Evolutionary conservation across 37 sponge, comb jelly and placozoan genomes (phyloP), one percentile per base, ranked within the genome.

Genomic region (Ephydatia muelleri): DNA sequence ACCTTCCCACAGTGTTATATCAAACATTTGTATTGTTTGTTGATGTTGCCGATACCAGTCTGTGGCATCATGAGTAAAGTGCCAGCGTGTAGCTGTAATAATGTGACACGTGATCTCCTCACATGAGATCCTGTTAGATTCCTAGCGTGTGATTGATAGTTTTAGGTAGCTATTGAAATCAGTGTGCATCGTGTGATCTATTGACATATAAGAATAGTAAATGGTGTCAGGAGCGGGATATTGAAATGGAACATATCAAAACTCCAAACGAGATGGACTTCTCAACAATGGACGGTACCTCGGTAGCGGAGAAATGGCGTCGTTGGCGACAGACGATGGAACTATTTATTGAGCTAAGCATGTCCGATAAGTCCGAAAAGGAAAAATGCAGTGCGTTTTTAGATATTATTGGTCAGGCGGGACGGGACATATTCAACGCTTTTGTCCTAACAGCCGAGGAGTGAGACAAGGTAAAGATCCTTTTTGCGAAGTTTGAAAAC

Each of bases 331-430:
- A 73, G 32, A 73, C 74, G 28, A 73, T 73, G 74, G 37, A 73
- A 73, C 74, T 73, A 37, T 73, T 30, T 73, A 73, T 73, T 37
- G 74, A 73, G 22, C 31, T 73, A 22, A 73, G 32, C 4, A 73
- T 73, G 74, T 21, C 28, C 28, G 36, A 30, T 22, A 73, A 73
- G 31, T 37, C 4, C 36, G 32, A 73, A 73, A 73, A 28, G 74
- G 74, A 73, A 37, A 73, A 73, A 37, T 73, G 74, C 74, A 73
- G 74, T 37, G 32, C 32, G 23, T 73, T 73, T 37, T 22, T 73
- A 3, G 11, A 73, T 37, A 73, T 37, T 22, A 73, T 73, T 4
- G 74, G 74, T 22, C 74, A 73, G 74, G 74, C 74, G 23, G 74
- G 74, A 28, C 28, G 74, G 36, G 74, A 73, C 32, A 37, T 73